phyloP scores from a whole-genome alignment of 1,140 invertebrate genomes.

The Frieseomelitta varia region DNA sequence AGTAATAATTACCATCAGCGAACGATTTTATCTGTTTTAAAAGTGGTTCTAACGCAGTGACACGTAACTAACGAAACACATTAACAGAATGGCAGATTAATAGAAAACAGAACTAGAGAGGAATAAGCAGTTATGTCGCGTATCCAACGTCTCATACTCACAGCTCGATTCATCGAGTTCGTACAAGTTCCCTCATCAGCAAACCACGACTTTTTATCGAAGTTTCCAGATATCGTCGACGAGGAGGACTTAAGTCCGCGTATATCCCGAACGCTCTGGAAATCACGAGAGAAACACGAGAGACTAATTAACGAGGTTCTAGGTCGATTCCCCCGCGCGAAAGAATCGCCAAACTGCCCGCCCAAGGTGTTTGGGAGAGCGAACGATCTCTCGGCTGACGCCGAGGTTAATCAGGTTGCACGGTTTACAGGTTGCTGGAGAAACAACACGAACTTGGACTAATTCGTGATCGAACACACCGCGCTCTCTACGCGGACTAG shows the following conservation, averaged over 20 bases:
- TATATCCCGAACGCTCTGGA: neutral
- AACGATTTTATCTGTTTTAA: neutral
- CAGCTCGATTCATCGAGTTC: neutral
- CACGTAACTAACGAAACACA: no score
- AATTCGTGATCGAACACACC: conserved; percentile 22
- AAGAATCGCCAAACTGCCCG: neutral
- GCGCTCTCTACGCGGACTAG: neutral
- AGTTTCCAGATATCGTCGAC: neutral
- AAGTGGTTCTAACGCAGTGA: no score
- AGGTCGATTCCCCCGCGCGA: neutral
- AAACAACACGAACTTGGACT: conserved; percentile 19
- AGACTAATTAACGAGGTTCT: conserved; percentile 32
- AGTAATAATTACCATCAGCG: neutral
- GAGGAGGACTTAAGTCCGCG: no score
- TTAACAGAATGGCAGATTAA: no score
- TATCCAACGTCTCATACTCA: neutral
- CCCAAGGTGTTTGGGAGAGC: conserved; percentile 9
- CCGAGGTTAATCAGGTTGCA: conserved; percentile 47
- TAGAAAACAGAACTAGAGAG: no score
- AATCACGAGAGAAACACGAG: neutral
- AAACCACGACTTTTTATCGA: conserved; percentile 15
- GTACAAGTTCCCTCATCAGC: neutral
- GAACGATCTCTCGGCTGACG: conserved; percentile 42
- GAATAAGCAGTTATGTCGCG: no score
- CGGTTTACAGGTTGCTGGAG: conserved; percentile 40